Base-by-base conservation (phyloP, 2,888 invertebrate species). In the Ptychoptera contaminata region DNA sequence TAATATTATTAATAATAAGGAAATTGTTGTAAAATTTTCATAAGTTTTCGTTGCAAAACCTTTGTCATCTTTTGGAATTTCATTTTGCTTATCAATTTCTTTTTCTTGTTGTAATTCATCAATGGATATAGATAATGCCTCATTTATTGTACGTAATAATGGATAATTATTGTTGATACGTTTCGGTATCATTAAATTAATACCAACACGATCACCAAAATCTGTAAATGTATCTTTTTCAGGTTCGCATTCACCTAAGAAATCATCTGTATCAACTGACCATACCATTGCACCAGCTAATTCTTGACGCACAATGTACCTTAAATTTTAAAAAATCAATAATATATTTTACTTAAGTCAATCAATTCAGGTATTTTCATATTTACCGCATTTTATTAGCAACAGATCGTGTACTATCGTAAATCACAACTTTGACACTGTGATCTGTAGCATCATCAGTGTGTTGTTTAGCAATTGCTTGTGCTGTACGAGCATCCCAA, bases 221-320 rank as follows among this genome's bases (percentile, higher is more conserved):
- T 76, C 74, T 0, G 63, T 55, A 50, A 67, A 75, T 0, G 69
- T 64, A 39, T 73, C 69, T 0, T 56, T 53, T 36, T 71, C 72
- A 1, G 63, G 59, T 0, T 61, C 58, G 49, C 87, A 87, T 40
- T 71, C 71, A 0, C 86, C 86, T 16, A 67, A 69, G 60, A 87
- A 88, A 63, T 90, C 90, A 51, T 91, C 90, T 0, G 86, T 90
- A 59, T 90, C 90, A 34, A 88, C 75, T 34, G 86, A 84, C 90
- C 90, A 90, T 6, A 87, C 76, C 87, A 90, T 88, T 0, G 81
- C 73, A 2, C 90, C 90, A 0, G 77, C 84, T 1, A 91, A 63
- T 4, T 71, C 70, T 52, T 75, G 70, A 48, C 72, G 69, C 57
- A 79, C 69, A 1, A 78, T 78, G 57, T 73, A 74, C 57, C 74